Evolutionary conservation across 2,113 vertebrate genomes (phyloP), one percentile per base, ranked within the genome.

Genomic region (Gadus chalcogrammus): DNA sequence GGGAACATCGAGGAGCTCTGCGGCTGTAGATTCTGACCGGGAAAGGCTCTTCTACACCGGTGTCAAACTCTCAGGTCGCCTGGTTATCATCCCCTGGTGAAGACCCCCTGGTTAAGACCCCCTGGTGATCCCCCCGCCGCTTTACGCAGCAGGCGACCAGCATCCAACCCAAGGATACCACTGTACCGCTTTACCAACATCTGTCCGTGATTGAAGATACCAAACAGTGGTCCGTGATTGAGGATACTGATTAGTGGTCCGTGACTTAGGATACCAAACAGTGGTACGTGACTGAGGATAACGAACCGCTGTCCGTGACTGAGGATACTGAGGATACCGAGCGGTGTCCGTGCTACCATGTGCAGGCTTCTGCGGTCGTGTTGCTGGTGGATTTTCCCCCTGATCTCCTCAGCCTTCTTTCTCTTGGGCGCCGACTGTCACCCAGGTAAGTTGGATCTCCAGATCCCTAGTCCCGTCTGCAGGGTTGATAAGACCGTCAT

Each of bases 361-460:
- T 93, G 94, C 95, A 95, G 92, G 92, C 92, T 96, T 92, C 93
- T 94, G 94, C 93, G 91, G 92, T 92, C 93, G 92, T 94, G 93
- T 88, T 89, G 88, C 81, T 94, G 94, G 90, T 96, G 96, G 95
- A 96, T 97, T 93, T 92, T 94, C 89, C 93, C 92, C 87, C 88
- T 95, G 84, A 83, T 92, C 81, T 88, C 94, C 82, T 89, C 94
- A 85, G 88, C 92, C 90, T 92, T 86, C 72, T 86, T 93, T 91
- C 91, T 95, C 84, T 91, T 92, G 76, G 90, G 93, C 93, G 95
- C 95, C 88, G 88, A 94, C 71, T 94, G 94, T 86, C 94, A 95
- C 84, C 96, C 95, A 67, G 94, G 96, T 98, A 92, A 97, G 96
- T 93, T 90, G 78, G 52, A 60, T 58, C 9, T 61, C 20, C 38